These are phyloP conservation scores for Parnassius glacialis DNA, from an alignment of 2,888 invertebrate genomes.

Conservation along the genomic window DNA sequence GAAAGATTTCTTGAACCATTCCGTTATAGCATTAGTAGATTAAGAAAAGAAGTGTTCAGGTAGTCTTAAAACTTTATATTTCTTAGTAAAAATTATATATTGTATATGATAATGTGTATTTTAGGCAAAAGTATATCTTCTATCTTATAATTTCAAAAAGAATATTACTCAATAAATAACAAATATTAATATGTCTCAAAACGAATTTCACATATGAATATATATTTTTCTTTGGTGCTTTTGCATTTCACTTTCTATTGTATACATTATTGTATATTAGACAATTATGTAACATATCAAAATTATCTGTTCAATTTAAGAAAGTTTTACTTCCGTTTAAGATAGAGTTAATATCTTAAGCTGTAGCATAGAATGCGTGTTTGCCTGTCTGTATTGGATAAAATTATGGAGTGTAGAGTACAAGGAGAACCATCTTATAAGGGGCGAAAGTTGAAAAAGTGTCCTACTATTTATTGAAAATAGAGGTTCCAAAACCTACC, in stretches of 20 bases:
- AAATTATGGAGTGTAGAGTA: too few species aligned
- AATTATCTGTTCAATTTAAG: too few species aligned
- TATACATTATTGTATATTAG: neutral
- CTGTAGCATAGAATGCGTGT: conserved; percentile 60
- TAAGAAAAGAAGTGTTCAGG: conserved; percentile 1
- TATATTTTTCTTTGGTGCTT: conserved; percentile 40
- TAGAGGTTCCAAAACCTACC: too few species aligned
- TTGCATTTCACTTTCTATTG: conserved; percentile 36
- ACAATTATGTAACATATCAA: conserved; percentile 29
- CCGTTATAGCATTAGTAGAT: conserved; percentile 2
- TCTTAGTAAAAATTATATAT: neutral
- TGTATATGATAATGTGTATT: neutral
- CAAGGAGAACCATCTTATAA: too few species aligned
- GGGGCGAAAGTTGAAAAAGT: too few species aligned
- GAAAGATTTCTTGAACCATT: conserved; percentile 2
- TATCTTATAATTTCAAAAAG: neutral
- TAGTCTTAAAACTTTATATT: conserved; percentile 2
- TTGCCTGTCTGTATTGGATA: conserved; percentile 44
- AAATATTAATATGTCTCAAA: neutral
- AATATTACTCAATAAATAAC: neutral
- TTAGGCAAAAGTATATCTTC: neutral
- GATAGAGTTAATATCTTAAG: conserved; percentile 27
- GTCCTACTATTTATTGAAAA: too few species aligned
- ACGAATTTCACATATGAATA: neutral
- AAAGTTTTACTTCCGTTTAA: neutral